A percentile compares a stretch with the other conserved stretches of the same genome.
Evolutionary conservation across 2,888 invertebrate genomes (phyloP).

Genomic region (Oscheius onirici): DNA sequence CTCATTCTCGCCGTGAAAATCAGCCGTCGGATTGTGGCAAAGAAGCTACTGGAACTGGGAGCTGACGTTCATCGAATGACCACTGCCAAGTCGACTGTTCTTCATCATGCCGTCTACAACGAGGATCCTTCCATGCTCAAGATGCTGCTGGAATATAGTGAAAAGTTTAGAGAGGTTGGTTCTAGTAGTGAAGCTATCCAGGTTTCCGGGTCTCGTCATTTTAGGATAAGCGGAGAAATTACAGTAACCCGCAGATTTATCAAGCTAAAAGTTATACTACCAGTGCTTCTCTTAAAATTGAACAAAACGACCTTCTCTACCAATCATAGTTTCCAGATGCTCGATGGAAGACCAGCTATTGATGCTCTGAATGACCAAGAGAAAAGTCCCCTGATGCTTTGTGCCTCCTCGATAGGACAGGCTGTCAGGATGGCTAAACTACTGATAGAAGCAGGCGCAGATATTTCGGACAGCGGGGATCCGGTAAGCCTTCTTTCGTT

Average conservation of each 20-base stretch:
- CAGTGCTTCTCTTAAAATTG: too few species aligned
- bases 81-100: not conserved
- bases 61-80: not conserved
- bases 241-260: too few species aligned
- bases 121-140: slow-evolving; percentile 7
- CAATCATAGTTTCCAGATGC: too few species aligned
- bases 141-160: not conserved
- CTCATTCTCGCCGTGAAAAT: slow-evolving; percentile 3
- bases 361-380: not conserved
- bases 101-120: slow-evolving; percentile 24
- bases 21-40: not conserved
- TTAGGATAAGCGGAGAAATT: too few species aligned
- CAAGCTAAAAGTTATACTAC: too few species aligned
- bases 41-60: slow-evolving; percentile 7
- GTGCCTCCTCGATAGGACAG: not conserved
- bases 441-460: slow-evolving; percentile 7
- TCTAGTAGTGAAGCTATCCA: too few species aligned
- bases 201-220: too few species aligned
- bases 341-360: not conserved
- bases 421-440: slow-evolving; percentile 4
- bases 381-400: slow-evolving; percentile 8
- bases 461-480: slow-evolving; percentile 7
- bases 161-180: not conserved
- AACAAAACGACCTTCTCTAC: too few species aligned
- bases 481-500: not conserved